These are phyloP conservation scores for Danio kyathit DNA, from an alignment of 2,797 vertebrate genomes.

Conservation along the genomic window DNA sequence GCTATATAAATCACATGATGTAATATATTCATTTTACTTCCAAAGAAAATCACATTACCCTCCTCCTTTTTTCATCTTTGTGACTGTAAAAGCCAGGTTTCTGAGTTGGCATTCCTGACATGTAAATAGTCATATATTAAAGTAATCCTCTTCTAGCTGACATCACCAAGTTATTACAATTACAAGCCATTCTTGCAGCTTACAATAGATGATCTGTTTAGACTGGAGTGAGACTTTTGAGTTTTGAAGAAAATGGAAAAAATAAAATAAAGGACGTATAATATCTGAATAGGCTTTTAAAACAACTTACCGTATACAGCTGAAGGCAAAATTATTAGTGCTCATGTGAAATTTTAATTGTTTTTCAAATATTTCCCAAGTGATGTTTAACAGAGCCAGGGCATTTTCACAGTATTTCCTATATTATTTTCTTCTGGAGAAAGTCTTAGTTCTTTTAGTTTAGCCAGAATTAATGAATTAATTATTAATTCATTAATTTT, in stretches of 20 bases:
- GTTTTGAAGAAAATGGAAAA: neutral
- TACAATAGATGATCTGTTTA: neutral
- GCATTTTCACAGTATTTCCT: no score
- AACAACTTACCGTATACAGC: neutral
- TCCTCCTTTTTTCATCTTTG: neutral
- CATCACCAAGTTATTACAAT: neutral
- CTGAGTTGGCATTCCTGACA: neutral
- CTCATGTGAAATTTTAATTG: no score
- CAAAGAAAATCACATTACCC: neutral
- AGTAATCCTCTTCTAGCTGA: neutral
- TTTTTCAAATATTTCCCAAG: no score
- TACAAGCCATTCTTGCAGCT: neutral
- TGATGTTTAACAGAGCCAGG: no score
- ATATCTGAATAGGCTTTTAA: neutral
- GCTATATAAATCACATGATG: no score
- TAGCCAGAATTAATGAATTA: no score
- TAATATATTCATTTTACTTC: no score
- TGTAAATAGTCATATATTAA: neutral
- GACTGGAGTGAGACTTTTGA: neutral
- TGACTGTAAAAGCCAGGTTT: neutral
- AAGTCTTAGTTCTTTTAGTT: no score
- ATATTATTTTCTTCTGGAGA: no score
- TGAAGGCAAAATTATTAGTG: no score
- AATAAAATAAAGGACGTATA: neutral
- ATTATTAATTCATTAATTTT: no score